These are phyloP conservation scores for Sepiola atlantica DNA, from an alignment of 2,888 invertebrate species.

Conservation along the genomic window DNA sequence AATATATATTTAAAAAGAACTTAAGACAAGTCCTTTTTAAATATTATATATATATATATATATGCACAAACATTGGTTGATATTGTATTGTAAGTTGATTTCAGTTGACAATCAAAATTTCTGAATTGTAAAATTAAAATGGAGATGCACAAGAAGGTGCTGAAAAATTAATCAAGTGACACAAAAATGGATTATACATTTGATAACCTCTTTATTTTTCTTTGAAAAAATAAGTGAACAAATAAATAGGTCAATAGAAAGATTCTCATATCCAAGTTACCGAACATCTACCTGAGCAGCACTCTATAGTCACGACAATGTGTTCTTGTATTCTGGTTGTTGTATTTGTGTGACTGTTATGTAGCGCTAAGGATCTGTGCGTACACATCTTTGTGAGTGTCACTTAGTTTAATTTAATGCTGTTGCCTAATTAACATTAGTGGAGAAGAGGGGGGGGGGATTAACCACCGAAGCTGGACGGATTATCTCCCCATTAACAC, in stretches of 20 bases:
- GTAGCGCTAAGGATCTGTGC: not conserved
- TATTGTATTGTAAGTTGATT: too few relatives aligned
- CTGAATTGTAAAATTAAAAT: too few relatives aligned
- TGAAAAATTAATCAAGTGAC: not conserved
- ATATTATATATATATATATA: too few relatives aligned
- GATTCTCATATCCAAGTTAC: slow-evolving; percentile 21
- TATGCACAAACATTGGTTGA: too few relatives aligned
- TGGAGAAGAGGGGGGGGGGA: not conserved
- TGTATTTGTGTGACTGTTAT: not conserved
- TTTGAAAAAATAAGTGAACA: slow-evolving; percentile 32
- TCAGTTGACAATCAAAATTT: too few relatives aligned
- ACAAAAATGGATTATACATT: not conserved
- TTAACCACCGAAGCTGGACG: not conserved
- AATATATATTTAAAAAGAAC: too few relatives aligned
- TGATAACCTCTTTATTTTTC: slow-evolving; percentile 10
- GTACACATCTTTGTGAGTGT: not conserved
- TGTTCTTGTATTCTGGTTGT: not conserved
- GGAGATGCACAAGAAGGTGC: too few relatives aligned
- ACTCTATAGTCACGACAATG: slow-evolving; percentile 22
- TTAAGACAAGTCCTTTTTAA: too few relatives aligned
- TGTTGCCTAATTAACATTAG: not conserved
- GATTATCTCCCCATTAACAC: not conserved
- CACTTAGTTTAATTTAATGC: not conserved
- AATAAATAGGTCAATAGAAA: slow-evolving; percentile 10
- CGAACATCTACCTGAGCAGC: slow-evolving; percentile 32